Evolutionary conservation across 1,140 invertebrate genomes (phyloP).

Genomic region (Globodera rostochiensis): DNA sequence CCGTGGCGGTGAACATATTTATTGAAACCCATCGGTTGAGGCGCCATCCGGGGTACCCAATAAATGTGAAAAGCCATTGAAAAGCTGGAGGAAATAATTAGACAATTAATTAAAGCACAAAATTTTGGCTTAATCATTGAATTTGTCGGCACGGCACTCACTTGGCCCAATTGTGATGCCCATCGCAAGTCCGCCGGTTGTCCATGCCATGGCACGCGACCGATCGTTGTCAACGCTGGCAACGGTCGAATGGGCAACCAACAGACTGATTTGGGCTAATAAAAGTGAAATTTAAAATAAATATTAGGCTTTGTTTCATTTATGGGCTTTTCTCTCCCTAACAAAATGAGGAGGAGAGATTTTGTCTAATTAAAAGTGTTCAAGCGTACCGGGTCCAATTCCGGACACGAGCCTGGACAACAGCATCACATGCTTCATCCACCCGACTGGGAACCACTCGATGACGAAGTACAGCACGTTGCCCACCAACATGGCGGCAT

Average conservation of each 20-base stretch:
- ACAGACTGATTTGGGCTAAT: conserved; percentile 30
- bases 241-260: conserved; percentile 28
- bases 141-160: not conserved
- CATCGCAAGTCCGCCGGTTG: conserved; percentile 40
- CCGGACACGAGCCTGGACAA: conserved; percentile 44
- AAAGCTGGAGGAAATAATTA: conserved; percentile 55
- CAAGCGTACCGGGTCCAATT: conserved; percentile 45
- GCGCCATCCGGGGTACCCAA: conserved; percentile 56
- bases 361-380: no score
- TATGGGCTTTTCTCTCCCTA: no score
- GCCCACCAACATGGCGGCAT: conserved; percentile 63
- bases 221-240: conserved; percentile 32
- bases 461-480: conserved; percentile 67
- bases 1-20: conserved; percentile 33
- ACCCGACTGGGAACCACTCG: conserved; percentile 42
- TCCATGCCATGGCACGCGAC: conserved; percentile 29
- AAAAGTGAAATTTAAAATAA: conserved; percentile 10
- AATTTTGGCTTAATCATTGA: not conserved
- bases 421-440: conserved; percentile 34
- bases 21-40: conserved; percentile 12
- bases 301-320: not conserved
- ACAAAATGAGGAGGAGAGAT: no score
- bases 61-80: conserved; percentile 53
- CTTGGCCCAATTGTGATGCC: conserved; percentile 43
- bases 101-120: conserved; percentile 3